Evolutionary conservation across 2,888 invertebrate species (phyloP), one percentile per base, ranked within the genome.

Genomic region (Flabesymbios commensalis): DNA sequence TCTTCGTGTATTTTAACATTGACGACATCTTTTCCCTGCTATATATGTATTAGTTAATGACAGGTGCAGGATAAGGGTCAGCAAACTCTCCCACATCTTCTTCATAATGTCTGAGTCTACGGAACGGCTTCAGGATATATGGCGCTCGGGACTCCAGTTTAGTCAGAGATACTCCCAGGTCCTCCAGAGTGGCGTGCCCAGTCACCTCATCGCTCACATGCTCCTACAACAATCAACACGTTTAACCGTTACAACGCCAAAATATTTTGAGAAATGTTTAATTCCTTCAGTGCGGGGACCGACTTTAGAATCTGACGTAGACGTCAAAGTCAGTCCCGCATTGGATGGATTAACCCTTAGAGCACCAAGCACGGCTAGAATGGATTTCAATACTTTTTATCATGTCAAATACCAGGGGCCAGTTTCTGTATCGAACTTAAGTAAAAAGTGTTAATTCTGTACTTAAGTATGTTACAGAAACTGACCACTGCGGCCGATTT

Each of bases 161-260:
- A 0, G 89, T 90, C 57, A 92, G 86, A 36, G 83, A 84, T 1
- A 97, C 88, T 19, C 94, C 95, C 65, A 97, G 87, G 85, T 96
- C 96, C 81, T 93, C 92, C 57, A 96, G 83, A 0, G 91, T 92
- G 2, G 91, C 93, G 28, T 71, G 71, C 4, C 76, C 79, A 3
- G 76, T 77, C 51, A 90, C 85, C 5, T 81, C 82, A 78, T 96
- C 96, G 1, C 89, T 88, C 3, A 90, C 86, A 68, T 88, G 87
- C 82, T 95, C 94, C 88, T 92, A 80, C 7, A n/a, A n/a, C n/a
- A n/a, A n/a, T n/a, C 10, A 10, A 36, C 39, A 36, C n/a, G 39
- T 36, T n/a, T 10, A n/a, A 36, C 39, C 10, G 39, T 10, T 36
- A 36, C 39, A 36, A 36, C 39, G 10, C 39, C 39, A n/a, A 14